phyloP scores from a whole-genome alignment of 2,113 vertebrate genomes.

The Vicugna pacos region DNA sequence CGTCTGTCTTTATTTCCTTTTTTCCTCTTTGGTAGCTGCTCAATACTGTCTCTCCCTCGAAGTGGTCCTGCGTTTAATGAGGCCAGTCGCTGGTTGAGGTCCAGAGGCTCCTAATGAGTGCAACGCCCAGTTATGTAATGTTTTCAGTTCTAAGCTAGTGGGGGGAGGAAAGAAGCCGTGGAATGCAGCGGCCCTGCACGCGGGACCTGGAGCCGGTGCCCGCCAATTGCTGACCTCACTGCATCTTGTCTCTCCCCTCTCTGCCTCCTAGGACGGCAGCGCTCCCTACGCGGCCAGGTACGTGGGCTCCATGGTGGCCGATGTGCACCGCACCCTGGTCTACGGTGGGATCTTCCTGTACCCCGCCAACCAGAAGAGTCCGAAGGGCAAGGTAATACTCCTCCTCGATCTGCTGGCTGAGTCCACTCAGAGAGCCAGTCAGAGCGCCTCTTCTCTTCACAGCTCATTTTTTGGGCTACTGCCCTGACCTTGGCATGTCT shows the following conservation, averaged over 20 bases:
- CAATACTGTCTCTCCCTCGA: background rate
- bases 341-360: constrained; percentile 99
- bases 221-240: background rate
- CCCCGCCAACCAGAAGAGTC: constrained; percentile 96
- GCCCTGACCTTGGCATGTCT: background rate
- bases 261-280: constrained; percentile 84
- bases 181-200: background rate
- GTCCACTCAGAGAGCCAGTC: constrained; percentile 70
- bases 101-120: background rate
- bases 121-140: background rate
- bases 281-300: constrained; percentile 95
- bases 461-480: background rate
- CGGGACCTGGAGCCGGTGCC: background rate
- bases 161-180: background rate
- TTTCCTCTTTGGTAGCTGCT: background rate
- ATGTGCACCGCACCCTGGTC: constrained; percentile 96
- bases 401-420: accelerated
- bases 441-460: background rate
- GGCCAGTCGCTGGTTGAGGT: background rate
- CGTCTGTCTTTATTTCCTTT: background rate
- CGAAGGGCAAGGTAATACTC: constrained; percentile 95
- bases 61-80: background rate
- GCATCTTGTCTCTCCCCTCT: background rate
- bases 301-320: constrained; percentile 98
- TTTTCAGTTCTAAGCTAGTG: background rate